Base-by-base conservation (phyloP, 1,140 invertebrate genomes). In the Sycophila sp. region DNA sequence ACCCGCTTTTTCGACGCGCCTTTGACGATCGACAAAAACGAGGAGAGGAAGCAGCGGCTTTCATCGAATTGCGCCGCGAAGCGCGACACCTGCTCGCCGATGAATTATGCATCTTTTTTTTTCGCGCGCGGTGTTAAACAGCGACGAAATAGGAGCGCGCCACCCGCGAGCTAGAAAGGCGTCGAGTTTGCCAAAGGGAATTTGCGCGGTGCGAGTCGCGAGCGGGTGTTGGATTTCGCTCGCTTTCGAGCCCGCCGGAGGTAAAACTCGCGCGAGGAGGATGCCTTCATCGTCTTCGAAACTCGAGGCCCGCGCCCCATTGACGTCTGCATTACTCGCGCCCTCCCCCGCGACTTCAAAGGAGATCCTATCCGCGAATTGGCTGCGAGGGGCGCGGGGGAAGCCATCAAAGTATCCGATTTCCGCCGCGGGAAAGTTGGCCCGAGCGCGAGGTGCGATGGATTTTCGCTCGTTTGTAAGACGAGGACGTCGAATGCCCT, bases 391-490 rank as follows among this genome's bases (percentile, higher is more conserved):
- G 32, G 26, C 4, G 7, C 17, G n/a, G 13, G 53, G 38, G 49
- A 24, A 63, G 13, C 49, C 68, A 63, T 63, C 68, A 63, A 70
- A 70, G 58, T 70, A 70, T 70, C 68, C 60, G 40, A 64, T 70
- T 70, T 56, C 68, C 40, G 0, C 56, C 3, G 15, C 59, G 59
- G 55, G 34, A 68, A 47, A 58, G 1, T 60, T 22, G 10, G 1
- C 17, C 0, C 7, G 5, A 15, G 30, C 32, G 32, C 19, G 13
- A 15, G 42, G 51, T 58, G 55, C 13, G 10, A 58, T n/a, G 32
- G 17, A 47, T 8, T 55, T 26, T 4, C 22, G 6, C 11, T 34
- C 30, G 30, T 7, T 5, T 60, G 22, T 22, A 26, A 60, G 17
- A 26, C 38, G 26, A 22, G 58, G 13, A 42, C 22, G 34, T 42